Conservation (phyloP, 2,797 vertebrate genomes). For the Poeciliopsis gracilis region DNA sequence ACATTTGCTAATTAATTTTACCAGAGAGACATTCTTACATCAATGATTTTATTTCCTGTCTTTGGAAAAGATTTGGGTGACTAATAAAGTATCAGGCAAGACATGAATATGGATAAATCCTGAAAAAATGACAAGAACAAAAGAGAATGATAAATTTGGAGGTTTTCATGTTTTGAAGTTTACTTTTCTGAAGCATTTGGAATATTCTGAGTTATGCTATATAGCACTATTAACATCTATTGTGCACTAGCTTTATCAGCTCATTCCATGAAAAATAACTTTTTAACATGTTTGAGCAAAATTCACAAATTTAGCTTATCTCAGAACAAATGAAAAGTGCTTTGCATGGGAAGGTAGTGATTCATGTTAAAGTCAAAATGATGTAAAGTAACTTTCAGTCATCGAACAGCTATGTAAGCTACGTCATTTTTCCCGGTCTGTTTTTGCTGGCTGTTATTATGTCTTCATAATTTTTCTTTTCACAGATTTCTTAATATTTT, state of each 20-base stretch:
- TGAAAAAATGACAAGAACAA: not conserved
- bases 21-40: slow-evolving; percentile 4
- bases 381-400: too few relatives aligned
- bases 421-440: not conserved
- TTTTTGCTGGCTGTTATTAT: not conserved
- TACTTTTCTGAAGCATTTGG: not conserved
- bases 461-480: not conserved
- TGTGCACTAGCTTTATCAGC: not conserved
- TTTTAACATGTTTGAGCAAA: not conserved
- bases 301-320: not conserved
- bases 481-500: not conserved
- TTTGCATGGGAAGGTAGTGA: not conserved
- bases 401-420: not conserved
- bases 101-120: slow-evolving; percentile 49
- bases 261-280: not conserved
- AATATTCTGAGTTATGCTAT: not conserved
- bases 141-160: slow-evolving; percentile 10
- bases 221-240: too few relatives aligned
- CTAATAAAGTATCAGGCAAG: slow-evolving; percentile 3
- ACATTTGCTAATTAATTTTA: slow-evolving; percentile 15
- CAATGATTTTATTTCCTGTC: slow-evolving; percentile 7
- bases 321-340: too few relatives aligned
- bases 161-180: slow-evolving; percentile 12
- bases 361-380: too few relatives aligned
- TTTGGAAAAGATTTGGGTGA: slow-evolving; percentile 30